Percentiles rank a stretch among this genome's conserved stretches.
Evolutionary conservation across 2,888 invertebrate genomes (phyloP).

Genomic region (Dysmachus trigonus): DNA sequence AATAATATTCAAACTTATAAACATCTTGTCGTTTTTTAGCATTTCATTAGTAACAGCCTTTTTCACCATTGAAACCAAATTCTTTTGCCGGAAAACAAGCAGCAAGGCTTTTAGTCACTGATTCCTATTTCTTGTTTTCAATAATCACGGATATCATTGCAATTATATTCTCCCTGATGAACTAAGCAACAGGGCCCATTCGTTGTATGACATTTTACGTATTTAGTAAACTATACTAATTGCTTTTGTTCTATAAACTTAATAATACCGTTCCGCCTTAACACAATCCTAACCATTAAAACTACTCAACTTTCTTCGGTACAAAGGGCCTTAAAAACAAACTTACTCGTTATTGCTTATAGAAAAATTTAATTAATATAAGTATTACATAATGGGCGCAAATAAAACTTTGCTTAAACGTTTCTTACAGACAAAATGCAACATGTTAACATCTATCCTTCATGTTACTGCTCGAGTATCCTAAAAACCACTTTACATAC

Average conservation of each 20-base stretch:
- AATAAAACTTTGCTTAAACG: slow-evolving; percentile 38
- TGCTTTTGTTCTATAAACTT: background rate
- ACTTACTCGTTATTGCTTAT: background rate
- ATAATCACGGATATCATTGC: background rate
- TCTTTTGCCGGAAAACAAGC: background rate
- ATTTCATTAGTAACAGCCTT: background rate
- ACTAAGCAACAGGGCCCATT: background rate
- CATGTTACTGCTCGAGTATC: background rate
- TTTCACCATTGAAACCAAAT: background rate
- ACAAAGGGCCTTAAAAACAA: slow-evolving; percentile 1
- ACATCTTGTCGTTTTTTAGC: background rate
- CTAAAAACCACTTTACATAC: slow-evolving; percentile 11
- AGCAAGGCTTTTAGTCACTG: background rate
- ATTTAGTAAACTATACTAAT: background rate
- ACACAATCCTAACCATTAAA: background rate
- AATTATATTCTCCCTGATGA: background rate
- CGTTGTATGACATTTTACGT: background rate
- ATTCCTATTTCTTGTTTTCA: background rate
- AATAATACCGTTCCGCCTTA: background rate
- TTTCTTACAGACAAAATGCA: slow-evolving; percentile 27
- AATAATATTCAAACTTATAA: background rate
- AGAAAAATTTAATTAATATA: slow-evolving; percentile 1
- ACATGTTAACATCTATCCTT: slow-evolving; percentile 1
- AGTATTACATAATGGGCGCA: slow-evolving; percentile 24
- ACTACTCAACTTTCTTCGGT: background rate